These are phyloP conservation scores for Proisotoma minuta DNA, from an alignment of 2,888 invertebrate species.

Conservation along the genomic window DNA sequence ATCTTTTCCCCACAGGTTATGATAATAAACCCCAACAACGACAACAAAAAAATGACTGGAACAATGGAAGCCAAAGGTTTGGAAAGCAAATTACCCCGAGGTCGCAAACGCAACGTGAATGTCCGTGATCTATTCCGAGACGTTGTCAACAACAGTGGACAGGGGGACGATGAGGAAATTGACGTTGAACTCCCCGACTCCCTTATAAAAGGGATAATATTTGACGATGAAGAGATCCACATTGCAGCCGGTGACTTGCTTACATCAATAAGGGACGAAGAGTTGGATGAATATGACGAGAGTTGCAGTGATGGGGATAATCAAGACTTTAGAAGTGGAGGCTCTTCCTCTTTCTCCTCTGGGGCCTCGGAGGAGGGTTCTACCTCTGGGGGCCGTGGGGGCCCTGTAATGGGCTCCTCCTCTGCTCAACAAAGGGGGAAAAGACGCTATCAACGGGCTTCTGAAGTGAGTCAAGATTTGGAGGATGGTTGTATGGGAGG, in stretches of 20 bases:
- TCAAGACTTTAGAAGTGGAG: slow-evolving; percentile 35
- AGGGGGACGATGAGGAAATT: no score
- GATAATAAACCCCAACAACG: not conserved
- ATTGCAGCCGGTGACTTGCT: not conserved
- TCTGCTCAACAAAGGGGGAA: not conserved
- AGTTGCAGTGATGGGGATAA: slow-evolving; percentile 41
- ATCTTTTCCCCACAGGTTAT: slow-evolving; percentile 7
- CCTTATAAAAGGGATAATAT: slow-evolving; percentile 9
- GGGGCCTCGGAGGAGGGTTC: not conserved
- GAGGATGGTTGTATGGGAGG: slow-evolving; percentile 35
- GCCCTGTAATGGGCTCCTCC: not conserved
- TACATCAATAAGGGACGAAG: slow-evolving; percentile 24
- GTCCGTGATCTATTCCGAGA: not conserved
- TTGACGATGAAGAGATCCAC: slow-evolving; percentile 10
- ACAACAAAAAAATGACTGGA: slow-evolving; percentile 7
- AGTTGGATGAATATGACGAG: slow-evolving; percentile 43
- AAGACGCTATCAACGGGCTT: not conserved
- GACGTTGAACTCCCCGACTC: slow-evolving; percentile 8
- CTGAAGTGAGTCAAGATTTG: not conserved
- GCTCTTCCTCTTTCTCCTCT: slow-evolving; percentile 41
- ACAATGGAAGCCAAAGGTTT: slow-evolving; percentile 28
- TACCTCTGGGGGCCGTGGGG: not conserved
- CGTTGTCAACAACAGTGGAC: not conserved
- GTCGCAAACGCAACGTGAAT: not conserved
- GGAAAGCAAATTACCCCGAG: slow-evolving; percentile 17